Percentiles rank a stretch among this genome's conserved stretches.
Evolutionary conservation across 2,113 vertebrate species (phyloP).

Genomic region (Calidris pygmaea): DNA sequence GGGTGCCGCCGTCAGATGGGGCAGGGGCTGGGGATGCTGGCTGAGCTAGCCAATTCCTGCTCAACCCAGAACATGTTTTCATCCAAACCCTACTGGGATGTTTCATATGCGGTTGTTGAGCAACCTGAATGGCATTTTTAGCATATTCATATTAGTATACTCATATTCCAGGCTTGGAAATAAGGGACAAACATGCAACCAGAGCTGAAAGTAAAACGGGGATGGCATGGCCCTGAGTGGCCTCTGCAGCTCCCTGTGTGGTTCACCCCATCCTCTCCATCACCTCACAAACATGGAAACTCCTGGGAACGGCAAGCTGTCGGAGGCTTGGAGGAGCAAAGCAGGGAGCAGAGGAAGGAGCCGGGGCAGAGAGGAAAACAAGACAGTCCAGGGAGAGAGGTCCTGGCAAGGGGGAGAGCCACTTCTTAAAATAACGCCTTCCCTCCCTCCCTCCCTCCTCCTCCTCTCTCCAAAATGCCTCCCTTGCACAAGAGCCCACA

Average conservation of each 20-base stretch:
- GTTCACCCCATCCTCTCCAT: not conserved
- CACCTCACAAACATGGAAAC: not conserved
- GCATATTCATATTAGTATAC: not conserved
- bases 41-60: not conserved
- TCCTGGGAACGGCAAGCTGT: not conserved
- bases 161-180: not conserved
- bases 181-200: not conserved
- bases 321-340: not conserved
- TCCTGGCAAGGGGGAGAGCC: not conserved
- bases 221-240: not conserved
- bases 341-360: not conserved
- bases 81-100: not conserved
- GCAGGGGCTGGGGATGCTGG: not conserved
- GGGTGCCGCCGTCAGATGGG: not conserved
- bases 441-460: not conserved
- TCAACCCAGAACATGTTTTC: not conserved
- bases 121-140: not conserved
- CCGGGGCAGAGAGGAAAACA: not conserved
- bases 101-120: not conserved
- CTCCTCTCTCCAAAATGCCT: slow-evolving; percentile 23
- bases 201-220: not conserved
- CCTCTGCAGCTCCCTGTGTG: not conserved
- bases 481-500: not conserved
- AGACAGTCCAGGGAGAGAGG: not conserved
- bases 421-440: slow-evolving; percentile 25